A percentile compares a stretch with the other conserved stretches of the same genome.
Evolutionary conservation across 1,140 invertebrate species (phyloP).

Genomic region (Zophobas morio): DNA sequence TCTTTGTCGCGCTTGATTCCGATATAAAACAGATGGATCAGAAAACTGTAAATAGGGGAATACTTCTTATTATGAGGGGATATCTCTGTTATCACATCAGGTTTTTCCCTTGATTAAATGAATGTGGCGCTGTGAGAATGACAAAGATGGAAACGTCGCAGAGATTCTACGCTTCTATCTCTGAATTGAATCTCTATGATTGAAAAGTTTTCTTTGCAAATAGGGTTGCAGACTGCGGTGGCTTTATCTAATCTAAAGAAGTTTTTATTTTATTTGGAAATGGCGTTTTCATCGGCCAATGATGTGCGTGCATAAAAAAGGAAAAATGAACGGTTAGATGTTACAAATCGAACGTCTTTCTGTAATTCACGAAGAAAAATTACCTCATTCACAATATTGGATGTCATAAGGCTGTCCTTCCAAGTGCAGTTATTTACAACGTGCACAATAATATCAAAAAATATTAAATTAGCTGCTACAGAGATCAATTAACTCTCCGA

Average conservation of each 20-base stretch:
- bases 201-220: constrained; percentile 10
- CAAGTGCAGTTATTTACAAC: no score
- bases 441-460: no score
- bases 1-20: constrained; percentile 29
- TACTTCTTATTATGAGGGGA: constrained; percentile 47
- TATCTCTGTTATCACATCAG: constrained; percentile 20
- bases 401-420: no score
- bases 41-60: constrained; percentile 48
- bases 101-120: constrained; percentile 47
- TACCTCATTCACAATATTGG: no score
- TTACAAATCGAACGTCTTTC: no score
- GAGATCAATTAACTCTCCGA: no score
- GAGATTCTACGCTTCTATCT: not conserved
- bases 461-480: no score
- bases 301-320: no score
- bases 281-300: no score
- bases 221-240: constrained; percentile 3
- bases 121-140: constrained; percentile 20
- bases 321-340: no score
- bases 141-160: not conserved
- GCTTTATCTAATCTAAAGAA: not conserved
- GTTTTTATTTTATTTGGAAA: not conserved
- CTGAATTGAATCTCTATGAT: not conserved
- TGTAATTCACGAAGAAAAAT: no score
- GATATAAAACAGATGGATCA: constrained; percentile 49